Base-by-base conservation (phyloP, 2,888 invertebrate species). In the Lamellibrachia columna region DNA sequence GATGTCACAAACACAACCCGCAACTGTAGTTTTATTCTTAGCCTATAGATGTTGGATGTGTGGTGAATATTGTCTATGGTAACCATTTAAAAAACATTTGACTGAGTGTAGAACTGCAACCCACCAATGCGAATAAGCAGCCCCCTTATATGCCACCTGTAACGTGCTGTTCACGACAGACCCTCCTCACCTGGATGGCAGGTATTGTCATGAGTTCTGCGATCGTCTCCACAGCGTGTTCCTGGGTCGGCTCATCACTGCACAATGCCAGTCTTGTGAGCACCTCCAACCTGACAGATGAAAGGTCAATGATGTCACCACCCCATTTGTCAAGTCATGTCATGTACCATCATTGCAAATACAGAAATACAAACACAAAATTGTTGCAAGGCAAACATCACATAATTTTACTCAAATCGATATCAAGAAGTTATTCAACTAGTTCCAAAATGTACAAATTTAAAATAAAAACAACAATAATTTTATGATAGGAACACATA, bases 171-270 rank as follows among this genome's bases (percentile, higher is more conserved):
- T 90, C 52, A 7, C 1, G 28, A 40, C 90, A 40, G 90, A 11
- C n/a, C 28, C 4, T 91, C 58, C 90, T 75, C 92, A 96, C 96
- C 95, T 96, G 96, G 75, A 96, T 96, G 52, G 95, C 95, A 9
- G 95, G 96, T 7, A 96, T 95, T 52, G 96, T 96, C 22, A 96
- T 95, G 15, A 96, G 94, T 93, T 96, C 96, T 28, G 95, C 95
- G n/a, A 96, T 93, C 7, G 96, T 95, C 94, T 96, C 96, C 53
- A 95, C 95, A 7, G 96, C 95, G 93, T 96, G 95, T 92, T 96
- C 96, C 93, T 96, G 96, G 28, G 95, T 96, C 3, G 95, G 93
- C 58, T 95, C 95, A 94, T 96, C 96, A 52, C 94, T 93, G 90
- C 95, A 94, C 92, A 96, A 93, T 7, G 95, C 95, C 94, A 96